A percentile compares a stretch with the other conserved stretches of the same genome.
These are phyloP conservation scores for Triops longicaudatus DNA, from an alignment of 1,140 invertebrate species.

Conservation along the genomic window DNA sequence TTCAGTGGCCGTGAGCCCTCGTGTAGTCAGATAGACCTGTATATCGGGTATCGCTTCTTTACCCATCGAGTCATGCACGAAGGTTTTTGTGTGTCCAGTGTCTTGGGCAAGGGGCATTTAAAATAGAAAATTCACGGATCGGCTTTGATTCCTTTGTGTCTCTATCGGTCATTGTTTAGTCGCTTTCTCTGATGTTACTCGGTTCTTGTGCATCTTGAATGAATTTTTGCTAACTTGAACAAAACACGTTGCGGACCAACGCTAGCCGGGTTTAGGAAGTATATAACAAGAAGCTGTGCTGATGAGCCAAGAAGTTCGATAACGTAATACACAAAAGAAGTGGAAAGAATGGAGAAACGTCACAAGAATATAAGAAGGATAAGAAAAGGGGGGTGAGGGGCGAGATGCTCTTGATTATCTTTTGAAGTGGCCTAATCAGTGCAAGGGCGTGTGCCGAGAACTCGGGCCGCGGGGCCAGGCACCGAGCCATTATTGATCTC, in stretches of 20 bases:
- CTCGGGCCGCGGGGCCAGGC: constrained; percentile 7
- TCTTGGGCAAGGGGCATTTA: background rate
- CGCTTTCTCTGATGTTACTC: background rate
- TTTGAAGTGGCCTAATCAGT: constrained; percentile 15
- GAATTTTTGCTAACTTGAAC: background rate
- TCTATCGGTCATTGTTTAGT: background rate
- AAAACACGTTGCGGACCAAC: background rate
- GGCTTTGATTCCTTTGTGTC: background rate
- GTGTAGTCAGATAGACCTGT: background rate
- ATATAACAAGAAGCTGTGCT: background rate
- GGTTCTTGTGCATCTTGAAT: background rate
- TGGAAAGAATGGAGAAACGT: background rate
- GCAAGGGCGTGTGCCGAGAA: constrained; percentile 13
- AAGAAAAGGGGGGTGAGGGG: background rate
- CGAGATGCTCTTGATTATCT: constrained; percentile 6
- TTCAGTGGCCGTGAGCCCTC: background rate
- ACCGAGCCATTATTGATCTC: constrained; percentile 14
- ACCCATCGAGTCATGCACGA: too few species aligned
- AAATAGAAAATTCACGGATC: background rate
- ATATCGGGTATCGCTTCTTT: background rate
- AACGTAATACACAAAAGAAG: background rate
- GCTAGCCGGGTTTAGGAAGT: background rate
- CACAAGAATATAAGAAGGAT: background rate
- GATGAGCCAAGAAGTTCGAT: background rate
- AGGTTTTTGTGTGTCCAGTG: too few species aligned